Evolutionary conservation across 2,797 vertebrate species (phyloP), one percentile per base, ranked within the genome.

Genomic region (Esox masquinongy): DNA sequence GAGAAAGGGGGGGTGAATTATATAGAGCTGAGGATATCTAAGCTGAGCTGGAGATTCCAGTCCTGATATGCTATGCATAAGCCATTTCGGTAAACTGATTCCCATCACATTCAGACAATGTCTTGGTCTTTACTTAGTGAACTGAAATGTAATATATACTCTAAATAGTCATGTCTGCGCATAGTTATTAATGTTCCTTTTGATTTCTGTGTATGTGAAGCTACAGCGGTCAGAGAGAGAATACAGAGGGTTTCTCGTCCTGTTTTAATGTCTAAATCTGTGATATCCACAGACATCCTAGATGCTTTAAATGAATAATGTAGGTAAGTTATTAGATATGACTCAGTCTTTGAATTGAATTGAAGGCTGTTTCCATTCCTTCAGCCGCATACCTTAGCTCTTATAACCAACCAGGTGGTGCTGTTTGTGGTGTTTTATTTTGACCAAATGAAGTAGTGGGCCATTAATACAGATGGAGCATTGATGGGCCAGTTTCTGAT

Each of bases 401-500:
- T 47, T 26, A 26, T 61, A 61, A 4, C 22, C 7, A 61, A 61
- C 56, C 8, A 61, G 9, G 22, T 14, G 56, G 11, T 61, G 56
- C 29, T 19, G 34, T 36, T n/a, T 68, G n/a, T 19, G 67, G 79
- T 72, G 59, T n/a, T 84, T 85, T 75, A 17, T 19, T 56, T 22
- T 1, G 53, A 17, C 24, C 14, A 66, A 31, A 31, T 34, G 22
- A 66, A 66, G 63, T 5, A 66, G 63, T 61, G 56, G 56, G 56
- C 56, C 19, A 22, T 59, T 59, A 24, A 59, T 79, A 59, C 72
- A 69, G 4, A 63, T 50, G 53, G 74, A 79, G 73, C 77, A 75
- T 43, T 80, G 83, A 86, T 75, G 70, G 80, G 63, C 64, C 63
- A 1, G 22, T 15, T 86, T 81, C 67, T 89, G 87, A 91, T 85